Conservation (phyloP, 2,888 invertebrate species). For the Tiphia femorata region DNA sequence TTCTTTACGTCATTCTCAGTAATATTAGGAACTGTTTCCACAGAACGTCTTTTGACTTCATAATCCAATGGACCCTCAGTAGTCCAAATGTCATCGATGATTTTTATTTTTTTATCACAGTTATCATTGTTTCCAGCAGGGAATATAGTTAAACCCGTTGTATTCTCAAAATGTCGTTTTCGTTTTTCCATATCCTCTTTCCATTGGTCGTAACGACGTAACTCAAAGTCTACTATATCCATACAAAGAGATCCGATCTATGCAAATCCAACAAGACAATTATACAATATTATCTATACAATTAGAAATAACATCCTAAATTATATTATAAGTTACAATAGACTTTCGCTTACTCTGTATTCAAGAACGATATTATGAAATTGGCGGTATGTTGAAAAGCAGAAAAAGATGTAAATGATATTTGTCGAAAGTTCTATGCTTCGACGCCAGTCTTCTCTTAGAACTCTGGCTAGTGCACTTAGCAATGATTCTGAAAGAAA, state of each 20-base stretch:
- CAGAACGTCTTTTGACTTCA: conserved; percentile 58
- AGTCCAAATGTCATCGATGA: conserved; percentile 63
- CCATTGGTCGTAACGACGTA: conserved; percentile 95
- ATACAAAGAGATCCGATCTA: conserved; percentile 96
- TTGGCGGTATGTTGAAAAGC: conserved; percentile 94
- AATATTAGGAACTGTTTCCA: conserved; percentile 46
- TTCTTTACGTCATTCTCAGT: conserved; percentile 62
- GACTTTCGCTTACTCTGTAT: conserved; percentile 84
- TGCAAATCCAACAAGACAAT: neutral
- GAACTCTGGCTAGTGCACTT: conserved; percentile 93
- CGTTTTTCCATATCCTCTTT: conserved; percentile 79
- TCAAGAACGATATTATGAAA: conserved; percentile 96
- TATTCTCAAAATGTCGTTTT: conserved; percentile 68
- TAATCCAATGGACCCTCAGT: conserved; percentile 61
- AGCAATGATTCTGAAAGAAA: conserved; percentile 85
- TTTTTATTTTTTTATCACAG: conserved; percentile 58
- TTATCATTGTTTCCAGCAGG: conserved; percentile 54
- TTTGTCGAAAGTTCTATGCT: conserved; percentile 97
- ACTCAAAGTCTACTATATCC: conserved; percentile 95
- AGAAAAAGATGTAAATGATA: conserved; percentile 96
- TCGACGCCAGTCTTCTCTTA: conserved; percentile 97
- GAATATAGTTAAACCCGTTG: conserved; percentile 61
- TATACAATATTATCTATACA: conserved; percentile 9
- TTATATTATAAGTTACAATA: neutral
- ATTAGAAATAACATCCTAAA: neutral